These are phyloP conservation scores for Melanerpes aurifrons DNA, from an alignment of 2,113 vertebrate species.

Conservation along the genomic window DNA sequence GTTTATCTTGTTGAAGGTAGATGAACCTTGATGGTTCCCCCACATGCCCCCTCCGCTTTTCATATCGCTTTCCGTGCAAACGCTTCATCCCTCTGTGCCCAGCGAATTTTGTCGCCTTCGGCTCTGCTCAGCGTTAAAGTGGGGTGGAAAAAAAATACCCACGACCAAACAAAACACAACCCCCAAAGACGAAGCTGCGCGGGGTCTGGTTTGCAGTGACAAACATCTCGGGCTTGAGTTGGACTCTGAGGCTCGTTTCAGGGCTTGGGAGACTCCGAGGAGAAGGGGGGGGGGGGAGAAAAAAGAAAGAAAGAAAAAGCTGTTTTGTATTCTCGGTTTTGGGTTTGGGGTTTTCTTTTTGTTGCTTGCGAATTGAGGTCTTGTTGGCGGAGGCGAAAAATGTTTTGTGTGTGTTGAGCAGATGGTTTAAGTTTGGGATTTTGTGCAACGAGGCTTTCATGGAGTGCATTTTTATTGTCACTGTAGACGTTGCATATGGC, in stretches of 20 bases:
- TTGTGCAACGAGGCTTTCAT: not conserved
- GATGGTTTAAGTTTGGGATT: constrained; percentile 39
- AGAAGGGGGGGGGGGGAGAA: not conserved
- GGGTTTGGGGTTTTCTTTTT: not conserved
- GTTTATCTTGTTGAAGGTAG: not conserved
- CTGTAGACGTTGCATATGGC: not conserved
- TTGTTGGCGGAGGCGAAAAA: not conserved
- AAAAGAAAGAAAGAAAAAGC: not conserved
- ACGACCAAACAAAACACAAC: too few relatives aligned
- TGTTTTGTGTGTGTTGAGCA: constrained; percentile 19
- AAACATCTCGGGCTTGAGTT: constrained; percentile 3
- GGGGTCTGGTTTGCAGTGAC: not conserved
- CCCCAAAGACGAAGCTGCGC: not conserved
- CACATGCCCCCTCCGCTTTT: too few relatives aligned
- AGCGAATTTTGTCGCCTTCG: not conserved
- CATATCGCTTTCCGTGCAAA: not conserved
- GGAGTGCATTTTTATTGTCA: not conserved
- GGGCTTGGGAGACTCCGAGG: not conserved
- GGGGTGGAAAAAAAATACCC: not conserved
- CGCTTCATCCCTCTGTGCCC: not conserved
- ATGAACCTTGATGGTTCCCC: not conserved
- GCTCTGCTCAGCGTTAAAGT: not conserved
- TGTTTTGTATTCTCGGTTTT: not conserved
- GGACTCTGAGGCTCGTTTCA: not conserved
- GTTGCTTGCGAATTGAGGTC: not conserved